Percentiles rank a stretch among this genome's conserved stretches.
phyloP scores from a whole-genome alignment of 2,888 invertebrate genomes.

The Nemapogon koenigi region DNA sequence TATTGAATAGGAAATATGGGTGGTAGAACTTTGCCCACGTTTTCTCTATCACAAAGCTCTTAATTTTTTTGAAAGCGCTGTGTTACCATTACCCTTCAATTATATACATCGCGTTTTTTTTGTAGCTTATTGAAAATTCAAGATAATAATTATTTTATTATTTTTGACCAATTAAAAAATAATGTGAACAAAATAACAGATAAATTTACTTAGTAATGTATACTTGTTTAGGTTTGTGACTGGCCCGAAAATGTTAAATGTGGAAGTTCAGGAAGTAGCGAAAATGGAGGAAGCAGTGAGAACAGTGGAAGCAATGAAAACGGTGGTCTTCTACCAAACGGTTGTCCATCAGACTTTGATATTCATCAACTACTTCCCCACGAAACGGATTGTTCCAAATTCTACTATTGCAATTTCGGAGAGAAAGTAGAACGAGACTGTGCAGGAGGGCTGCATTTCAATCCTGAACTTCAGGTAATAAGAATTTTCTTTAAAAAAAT shows the following conservation, averaged over 20 bases:
- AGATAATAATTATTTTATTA: too few species aligned
- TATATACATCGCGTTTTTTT: too few species aligned
- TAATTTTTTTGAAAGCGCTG: too few species aligned
- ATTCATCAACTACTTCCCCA: background rate
- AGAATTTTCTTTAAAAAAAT: too few species aligned
- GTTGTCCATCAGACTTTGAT: background rate
- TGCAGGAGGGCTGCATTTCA: background rate
- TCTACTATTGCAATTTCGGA: slow-evolving; percentile 1
- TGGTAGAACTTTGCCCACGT: too few species aligned
- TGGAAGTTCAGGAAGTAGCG: slow-evolving; percentile 6
- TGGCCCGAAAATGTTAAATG: slow-evolving; percentile 31
- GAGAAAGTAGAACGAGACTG: background rate
- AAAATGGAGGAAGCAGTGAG: background rate
- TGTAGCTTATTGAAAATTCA: too few species aligned
- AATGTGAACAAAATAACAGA: too few species aligned
- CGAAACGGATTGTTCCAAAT: slow-evolving; percentile 1
- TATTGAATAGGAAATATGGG: too few species aligned
- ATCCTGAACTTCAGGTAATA: slow-evolving; percentile 2
- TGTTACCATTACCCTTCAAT: too few species aligned
- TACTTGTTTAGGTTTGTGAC: slow-evolving; percentile 23
- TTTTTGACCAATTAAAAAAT: too few species aligned
- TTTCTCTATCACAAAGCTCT: too few species aligned
- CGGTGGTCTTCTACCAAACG: background rate
- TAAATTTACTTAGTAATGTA: slow-evolving; percentile 1
- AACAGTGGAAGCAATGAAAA: background rate